Evolutionary conservation across 2,113 vertebrate genomes (phyloP).

Genomic region (Leptobrachium leishanense): DNA sequence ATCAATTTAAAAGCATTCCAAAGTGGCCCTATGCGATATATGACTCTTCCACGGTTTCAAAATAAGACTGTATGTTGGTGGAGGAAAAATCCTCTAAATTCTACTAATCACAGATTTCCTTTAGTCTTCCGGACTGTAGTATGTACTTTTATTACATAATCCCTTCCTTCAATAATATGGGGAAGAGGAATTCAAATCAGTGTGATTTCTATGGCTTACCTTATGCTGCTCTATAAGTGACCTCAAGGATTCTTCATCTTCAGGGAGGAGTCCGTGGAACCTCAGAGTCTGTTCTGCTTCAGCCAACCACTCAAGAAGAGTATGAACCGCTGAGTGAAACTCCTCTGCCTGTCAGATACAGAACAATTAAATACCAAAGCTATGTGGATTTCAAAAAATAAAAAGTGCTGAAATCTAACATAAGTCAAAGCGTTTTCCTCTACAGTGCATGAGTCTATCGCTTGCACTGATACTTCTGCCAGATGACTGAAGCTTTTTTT

Average conservation of each 20-base stretch:
- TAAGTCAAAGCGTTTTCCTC: conserved; percentile 47
- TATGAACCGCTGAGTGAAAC: conserved; percentile 92
- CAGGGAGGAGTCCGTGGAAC: conserved; percentile 91
- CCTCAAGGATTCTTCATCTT: conserved; percentile 88
- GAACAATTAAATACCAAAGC: neutral
- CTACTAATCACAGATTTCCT: too few species aligned
- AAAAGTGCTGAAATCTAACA: conserved; percentile 44
- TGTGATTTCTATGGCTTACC: conserved; percentile 60
- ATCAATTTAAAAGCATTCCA: too few species aligned
- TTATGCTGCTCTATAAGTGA: conserved; percentile 89
- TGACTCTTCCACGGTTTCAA: too few species aligned
- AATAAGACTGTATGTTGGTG: too few species aligned
- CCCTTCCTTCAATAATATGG: too few species aligned
- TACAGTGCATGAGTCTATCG: too few species aligned
- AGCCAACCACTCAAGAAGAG: conserved; percentile 93
- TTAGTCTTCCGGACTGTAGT: too few species aligned
- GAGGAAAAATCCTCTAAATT: too few species aligned
- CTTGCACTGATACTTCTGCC: conserved; percentile 46
- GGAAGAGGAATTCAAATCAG: too few species aligned
- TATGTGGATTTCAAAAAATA: neutral
- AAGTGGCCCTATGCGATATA: too few species aligned
- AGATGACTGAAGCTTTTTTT: conserved; percentile 37
- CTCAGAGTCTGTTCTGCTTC: conserved; percentile 93
- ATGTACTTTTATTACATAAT: too few species aligned
- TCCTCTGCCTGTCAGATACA: conserved; percentile 81